A percentile compares a stretch with the other conserved stretches of the same genome.
These are phyloP conservation scores for Contarinia nasturtii DNA, from an alignment of 1,140 invertebrate species.

Conservation along the genomic window DNA sequence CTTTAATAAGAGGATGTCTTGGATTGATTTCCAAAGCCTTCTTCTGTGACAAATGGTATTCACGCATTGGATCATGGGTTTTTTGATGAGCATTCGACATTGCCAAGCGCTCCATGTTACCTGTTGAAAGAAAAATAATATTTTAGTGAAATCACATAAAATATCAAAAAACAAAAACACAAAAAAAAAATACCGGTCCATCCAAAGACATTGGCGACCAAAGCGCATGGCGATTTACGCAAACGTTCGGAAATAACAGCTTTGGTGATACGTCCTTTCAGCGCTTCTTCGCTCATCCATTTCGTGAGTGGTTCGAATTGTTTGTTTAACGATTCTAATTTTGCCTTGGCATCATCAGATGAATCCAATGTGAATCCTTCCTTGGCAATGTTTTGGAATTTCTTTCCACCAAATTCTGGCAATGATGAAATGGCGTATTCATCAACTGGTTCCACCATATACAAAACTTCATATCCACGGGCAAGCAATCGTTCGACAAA, in stretches of 20 bases:
- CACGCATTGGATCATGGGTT: slow-evolving; percentile 74
- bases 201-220: slow-evolving; percentile 92
- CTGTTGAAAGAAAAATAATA: slow-evolving; percentile 20
- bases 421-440: slow-evolving; percentile 93
- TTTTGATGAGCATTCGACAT: slow-evolving; percentile 95
- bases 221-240: slow-evolving; percentile 80
- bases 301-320: slow-evolving; percentile 79
- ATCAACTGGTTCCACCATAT: slow-evolving; percentile 90
- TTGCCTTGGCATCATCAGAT: slow-evolving; percentile 63
- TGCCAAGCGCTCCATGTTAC: slow-evolving; percentile 96
- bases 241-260: slow-evolving; percentile 79
- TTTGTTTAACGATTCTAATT: slow-evolving; percentile 57
- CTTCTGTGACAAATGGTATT: slow-evolving; percentile 88
- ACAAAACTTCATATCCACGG: slow-evolving; percentile 93
- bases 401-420: slow-evolving; percentile 98
- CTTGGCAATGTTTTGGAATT: slow-evolving; percentile 99
- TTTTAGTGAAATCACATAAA: too few species aligned
- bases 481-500: slow-evolving; percentile 88
- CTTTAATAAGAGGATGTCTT: slow-evolving; percentile 80
- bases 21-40: slow-evolving; percentile 97
- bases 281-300: slow-evolving; percentile 72
- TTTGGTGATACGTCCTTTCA: slow-evolving; percentile 72
- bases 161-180: too few species aligned
- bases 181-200: slow-evolving; percentile 43
- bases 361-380: slow-evolving; percentile 85